These are phyloP conservation scores for Ormyrus pomaceus DNA, from an alignment of 2,888 invertebrate species.

Conservation along the genomic window DNA sequence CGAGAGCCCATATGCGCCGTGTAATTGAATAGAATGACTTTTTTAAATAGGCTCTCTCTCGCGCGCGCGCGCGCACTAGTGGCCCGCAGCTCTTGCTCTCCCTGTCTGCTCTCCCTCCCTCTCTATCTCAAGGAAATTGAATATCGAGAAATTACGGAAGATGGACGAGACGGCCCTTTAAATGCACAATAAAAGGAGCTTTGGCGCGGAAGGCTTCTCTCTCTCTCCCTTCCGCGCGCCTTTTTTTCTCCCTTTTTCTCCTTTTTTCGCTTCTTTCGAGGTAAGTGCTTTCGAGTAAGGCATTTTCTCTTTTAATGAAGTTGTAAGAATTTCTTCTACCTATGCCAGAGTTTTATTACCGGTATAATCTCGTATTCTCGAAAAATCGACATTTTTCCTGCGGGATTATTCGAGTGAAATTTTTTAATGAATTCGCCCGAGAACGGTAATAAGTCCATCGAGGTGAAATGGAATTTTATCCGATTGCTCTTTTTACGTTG, in stretches of 20 bases:
- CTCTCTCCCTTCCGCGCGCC: not conserved
- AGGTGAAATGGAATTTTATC: too few relatives aligned
- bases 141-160: conserved; percentile 52
- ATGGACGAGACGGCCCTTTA: conserved; percentile 48
- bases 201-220: conserved; percentile 26
- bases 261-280: conserved; percentile 22
- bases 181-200: conserved; percentile 49
- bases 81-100: not conserved
- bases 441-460: too few relatives aligned
- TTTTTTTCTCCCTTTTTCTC: conserved; percentile 7
- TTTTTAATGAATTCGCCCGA: too few relatives aligned
- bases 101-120: not conserved
- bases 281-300: conserved; percentile 42
- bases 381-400: not conserved
- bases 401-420: too few relatives aligned
- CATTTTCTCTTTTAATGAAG: conserved; percentile 48
- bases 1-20: not conserved
- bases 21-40: conserved; percentile 54
- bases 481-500: too few relatives aligned
- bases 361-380: conserved; percentile 36
- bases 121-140: conserved; percentile 41
- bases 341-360: conserved; percentile 39
- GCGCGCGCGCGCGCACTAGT: not conserved
- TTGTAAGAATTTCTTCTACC: conserved; percentile 36
- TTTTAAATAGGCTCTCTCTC: conserved; percentile 43